Conservation (phyloP, 1,140 invertebrate species). For the Trissolcus basalis region DNA sequence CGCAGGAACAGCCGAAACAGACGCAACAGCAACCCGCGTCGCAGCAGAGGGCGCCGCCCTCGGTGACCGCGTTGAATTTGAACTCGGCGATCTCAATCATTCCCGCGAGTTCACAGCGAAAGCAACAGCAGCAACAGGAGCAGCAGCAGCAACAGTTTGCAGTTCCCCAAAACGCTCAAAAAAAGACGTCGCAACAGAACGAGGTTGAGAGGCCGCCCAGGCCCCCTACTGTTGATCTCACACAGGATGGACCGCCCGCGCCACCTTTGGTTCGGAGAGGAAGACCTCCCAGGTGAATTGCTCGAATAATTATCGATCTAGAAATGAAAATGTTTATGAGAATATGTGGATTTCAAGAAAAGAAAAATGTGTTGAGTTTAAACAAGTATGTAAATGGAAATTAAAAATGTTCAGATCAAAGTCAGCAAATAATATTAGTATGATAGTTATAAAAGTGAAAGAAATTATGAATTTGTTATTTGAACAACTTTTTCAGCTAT, state of each 20-base stretch:
- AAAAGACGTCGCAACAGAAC: slow-evolving; percentile 65
- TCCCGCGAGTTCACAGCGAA: slow-evolving; percentile 74
- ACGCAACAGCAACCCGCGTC: slow-evolving; percentile 25
- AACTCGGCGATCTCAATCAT: slow-evolving; percentile 85
- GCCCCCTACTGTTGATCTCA: slow-evolving; percentile 78
- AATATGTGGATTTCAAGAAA: too few species aligned
- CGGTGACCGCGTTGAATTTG: slow-evolving; percentile 78
- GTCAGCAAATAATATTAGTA: too few species aligned
- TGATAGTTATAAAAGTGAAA: too few species aligned
- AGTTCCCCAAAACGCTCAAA: slow-evolving; percentile 74
- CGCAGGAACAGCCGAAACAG: slow-evolving; percentile 60
- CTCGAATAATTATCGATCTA: too few species aligned
- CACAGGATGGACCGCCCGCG: slow-evolving; percentile 72
- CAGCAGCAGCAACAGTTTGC: slow-evolving; percentile 72
- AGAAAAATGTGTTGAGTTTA: too few species aligned
- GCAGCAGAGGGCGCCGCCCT: slow-evolving; percentile 54
- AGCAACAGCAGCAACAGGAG: slow-evolving; percentile 68
- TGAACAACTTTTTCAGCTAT: slow-evolving; percentile 44
- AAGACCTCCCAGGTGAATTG: slow-evolving; percentile 71
- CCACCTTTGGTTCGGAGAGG: slow-evolving; percentile 67
- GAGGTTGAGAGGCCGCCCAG: slow-evolving; percentile 76
- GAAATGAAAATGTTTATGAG: too few species aligned
- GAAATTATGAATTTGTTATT: too few species aligned
- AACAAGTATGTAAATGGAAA: too few species aligned
- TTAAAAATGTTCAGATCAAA: too few species aligned